A percentile compares a stretch with the other conserved stretches of the same genome.
Evolutionary conservation across 2,888 invertebrate genomes (phyloP).

Genomic region (Agrochola litura): DNA sequence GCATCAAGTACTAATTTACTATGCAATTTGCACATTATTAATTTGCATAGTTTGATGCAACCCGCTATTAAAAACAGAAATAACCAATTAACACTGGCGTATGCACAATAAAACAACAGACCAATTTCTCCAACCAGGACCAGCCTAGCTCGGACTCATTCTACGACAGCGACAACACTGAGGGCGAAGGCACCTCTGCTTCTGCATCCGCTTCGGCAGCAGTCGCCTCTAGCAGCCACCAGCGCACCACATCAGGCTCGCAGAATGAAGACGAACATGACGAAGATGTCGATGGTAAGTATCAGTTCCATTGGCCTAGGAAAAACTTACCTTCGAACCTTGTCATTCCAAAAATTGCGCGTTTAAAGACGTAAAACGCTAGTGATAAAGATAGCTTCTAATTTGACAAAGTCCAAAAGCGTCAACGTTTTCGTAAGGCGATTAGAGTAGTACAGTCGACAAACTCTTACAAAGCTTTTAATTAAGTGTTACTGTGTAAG

Average conservation of each 20-base stretch:
- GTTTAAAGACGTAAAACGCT: background rate
- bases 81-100: background rate
- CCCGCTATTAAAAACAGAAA: no score
- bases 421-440: background rate
- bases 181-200: conserved; percentile 89
- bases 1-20: background rate
- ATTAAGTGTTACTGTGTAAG: background rate
- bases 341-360: background rate
- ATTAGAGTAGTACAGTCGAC: background rate
- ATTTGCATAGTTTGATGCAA: no score
- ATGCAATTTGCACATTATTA: no score
- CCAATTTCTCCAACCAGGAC: conserved; percentile 88
- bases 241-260: conserved; percentile 87
- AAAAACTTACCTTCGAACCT: background rate
- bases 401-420: no score
- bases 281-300: conserved; percentile 91
- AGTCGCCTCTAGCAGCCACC: conserved; percentile 81
- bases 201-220: conserved; percentile 76
- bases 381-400: background rate
- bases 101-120: background rate
- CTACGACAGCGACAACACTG: conserved; percentile 97
- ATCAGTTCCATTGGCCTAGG: background rate
- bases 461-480: background rate
- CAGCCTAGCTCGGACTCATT: conserved; percentile 97
- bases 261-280: conserved; percentile 92